Conservation (phyloP, 2,888 invertebrate genomes). For the Cinara cedri region DNA sequence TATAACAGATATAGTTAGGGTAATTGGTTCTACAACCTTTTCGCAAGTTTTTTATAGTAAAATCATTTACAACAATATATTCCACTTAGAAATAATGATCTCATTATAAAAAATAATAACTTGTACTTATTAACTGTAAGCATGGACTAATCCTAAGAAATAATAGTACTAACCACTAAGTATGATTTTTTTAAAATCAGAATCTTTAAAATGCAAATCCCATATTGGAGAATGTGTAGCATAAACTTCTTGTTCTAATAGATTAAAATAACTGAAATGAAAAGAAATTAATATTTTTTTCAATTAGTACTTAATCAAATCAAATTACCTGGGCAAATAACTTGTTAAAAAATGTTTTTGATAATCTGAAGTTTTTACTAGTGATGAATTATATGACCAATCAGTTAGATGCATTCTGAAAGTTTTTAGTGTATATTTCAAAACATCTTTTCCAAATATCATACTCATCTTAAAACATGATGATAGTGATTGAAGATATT, state of each 20-base stretch:
- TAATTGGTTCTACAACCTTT: too few relatives aligned
- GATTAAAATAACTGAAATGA: constrained; percentile 74
- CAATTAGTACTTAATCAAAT: constrained; percentile 16
- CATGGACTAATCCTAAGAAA: background rate
- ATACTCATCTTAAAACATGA: constrained; percentile 37
- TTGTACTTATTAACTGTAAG: background rate
- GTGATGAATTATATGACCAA: constrained; percentile 86
- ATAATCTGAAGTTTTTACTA: constrained; percentile 84
- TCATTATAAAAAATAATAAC: background rate
- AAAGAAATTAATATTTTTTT: background rate
- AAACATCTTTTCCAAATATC: constrained; percentile 83
- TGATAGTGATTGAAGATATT: constrained; percentile 26
- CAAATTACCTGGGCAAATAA: constrained; percentile 77
- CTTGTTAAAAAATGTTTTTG: constrained; percentile 81
- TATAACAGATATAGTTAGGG: background rate
- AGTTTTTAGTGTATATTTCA: constrained; percentile 27
- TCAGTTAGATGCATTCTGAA: constrained; percentile 67
- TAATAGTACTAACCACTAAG: constrained; percentile 8
- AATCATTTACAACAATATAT: too few relatives aligned
- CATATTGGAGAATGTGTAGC: constrained; percentile 87
- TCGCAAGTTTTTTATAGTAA: too few relatives aligned
- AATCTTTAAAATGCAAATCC: constrained; percentile 86
- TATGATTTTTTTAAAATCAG: constrained; percentile 49
- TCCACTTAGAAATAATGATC: background rate
- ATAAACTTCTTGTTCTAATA: constrained; percentile 87